Percentiles rank a stretch among this genome's conserved stretches.
Conservation (phyloP, 2,888 invertebrate species). For the Microdon myrmicae region DNA sequence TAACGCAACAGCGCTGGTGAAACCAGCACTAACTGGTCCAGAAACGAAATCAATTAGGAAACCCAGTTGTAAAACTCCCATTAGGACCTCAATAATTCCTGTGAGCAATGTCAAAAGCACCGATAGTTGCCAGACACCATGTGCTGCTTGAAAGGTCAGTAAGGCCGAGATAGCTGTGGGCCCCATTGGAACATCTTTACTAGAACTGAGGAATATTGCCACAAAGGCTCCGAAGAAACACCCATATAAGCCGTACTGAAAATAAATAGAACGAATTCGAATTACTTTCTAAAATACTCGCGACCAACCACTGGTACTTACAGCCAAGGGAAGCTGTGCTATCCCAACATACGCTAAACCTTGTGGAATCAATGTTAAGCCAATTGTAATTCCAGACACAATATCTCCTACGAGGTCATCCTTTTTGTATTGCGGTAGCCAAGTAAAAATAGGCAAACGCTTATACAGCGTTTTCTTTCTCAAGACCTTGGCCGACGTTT, state of each 20-base stretch:
- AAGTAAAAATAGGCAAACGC: constrained; percentile 78
- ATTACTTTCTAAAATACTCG: background rate
- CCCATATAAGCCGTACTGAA: constrained; percentile 89
- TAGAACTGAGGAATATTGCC: constrained; percentile 89
- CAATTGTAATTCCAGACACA: constrained; percentile 92
- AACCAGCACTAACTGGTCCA: constrained; percentile 88
- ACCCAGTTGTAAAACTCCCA: constrained; percentile 86
- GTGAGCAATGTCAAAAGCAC: constrained; percentile 80
- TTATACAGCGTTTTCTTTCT: constrained; percentile 79
- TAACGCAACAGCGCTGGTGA: constrained; percentile 89
- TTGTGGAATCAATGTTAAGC: constrained; percentile 76
- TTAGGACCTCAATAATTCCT: constrained; percentile 80
- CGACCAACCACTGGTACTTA: constrained; percentile 56
- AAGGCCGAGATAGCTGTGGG: constrained; percentile 93
- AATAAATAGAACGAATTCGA: constrained; percentile 17
- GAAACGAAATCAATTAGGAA: constrained; percentile 91
- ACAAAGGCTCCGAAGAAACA: constrained; percentile 91
- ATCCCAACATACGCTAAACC: constrained; percentile 84
- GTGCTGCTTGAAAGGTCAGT: constrained; percentile 82
- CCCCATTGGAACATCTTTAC: constrained; percentile 92
- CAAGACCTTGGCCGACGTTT: constrained; percentile 69
- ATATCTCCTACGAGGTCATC: constrained; percentile 84
- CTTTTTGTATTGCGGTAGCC: constrained; percentile 82
- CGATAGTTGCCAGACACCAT: constrained; percentile 73
- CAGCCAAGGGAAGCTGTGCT: constrained; percentile 79